Evolutionary conservation across 2,113 vertebrate genomes (phyloP).

Genomic region (Salvelinus namaycush): DNA sequence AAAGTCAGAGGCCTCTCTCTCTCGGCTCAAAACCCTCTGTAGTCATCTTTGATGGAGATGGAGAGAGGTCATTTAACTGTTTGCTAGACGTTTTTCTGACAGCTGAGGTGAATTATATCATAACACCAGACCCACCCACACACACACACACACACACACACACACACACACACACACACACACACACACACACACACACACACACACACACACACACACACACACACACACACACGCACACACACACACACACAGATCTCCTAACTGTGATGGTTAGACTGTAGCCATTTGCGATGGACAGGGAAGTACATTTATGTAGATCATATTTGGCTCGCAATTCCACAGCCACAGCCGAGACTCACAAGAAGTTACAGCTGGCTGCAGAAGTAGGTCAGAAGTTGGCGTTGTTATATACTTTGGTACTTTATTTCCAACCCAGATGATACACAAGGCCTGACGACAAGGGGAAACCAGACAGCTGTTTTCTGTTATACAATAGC

Average conservation of each 20-base stretch:
- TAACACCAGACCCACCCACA: background rate
- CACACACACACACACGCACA: constrained; percentile 1
- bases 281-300: background rate
- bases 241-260: constrained; percentile 3
- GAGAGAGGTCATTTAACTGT: background rate
- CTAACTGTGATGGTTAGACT: background rate
- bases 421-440: background rate
- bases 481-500: constrained; percentile 28
- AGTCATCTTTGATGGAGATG: background rate
- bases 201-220: background rate
- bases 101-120: background rate
- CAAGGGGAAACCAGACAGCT: constrained; percentile 23
- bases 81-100: background rate
- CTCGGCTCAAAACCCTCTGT: background rate
- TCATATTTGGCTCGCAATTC: background rate
- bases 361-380: background rate
- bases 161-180: constrained; percentile 5
- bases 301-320: background rate
- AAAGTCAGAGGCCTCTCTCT: background rate
- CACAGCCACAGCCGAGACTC: background rate
- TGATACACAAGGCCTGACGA: background rate
- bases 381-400: background rate
- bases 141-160: background rate
- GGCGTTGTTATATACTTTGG: background rate
- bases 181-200: background rate